Percentiles rank a stretch among this genome's conserved stretches.
Conservation (phyloP, 2,888 invertebrate species). For the Trachelus troglodyta region DNA sequence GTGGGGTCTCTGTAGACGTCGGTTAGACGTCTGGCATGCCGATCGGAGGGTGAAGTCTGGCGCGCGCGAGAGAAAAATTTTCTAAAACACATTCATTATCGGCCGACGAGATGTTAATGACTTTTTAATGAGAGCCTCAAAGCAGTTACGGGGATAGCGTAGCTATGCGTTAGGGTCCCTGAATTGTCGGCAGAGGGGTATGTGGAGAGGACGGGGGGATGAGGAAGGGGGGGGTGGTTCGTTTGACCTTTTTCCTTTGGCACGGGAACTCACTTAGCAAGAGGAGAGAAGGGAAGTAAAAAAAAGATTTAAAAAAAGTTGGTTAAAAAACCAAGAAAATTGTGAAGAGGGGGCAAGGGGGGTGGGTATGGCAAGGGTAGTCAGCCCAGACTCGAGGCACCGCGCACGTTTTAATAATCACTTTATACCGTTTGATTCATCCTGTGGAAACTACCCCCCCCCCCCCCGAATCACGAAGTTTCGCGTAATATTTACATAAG, state of each 20-base stretch:
- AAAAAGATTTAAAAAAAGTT: not conserved
- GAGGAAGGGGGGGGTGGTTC: not conserved
- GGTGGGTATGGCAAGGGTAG: too few relatives aligned
- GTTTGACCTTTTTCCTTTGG: constrained; percentile 4
- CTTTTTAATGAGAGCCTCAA: constrained; percentile 46
- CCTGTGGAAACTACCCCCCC: not conserved
- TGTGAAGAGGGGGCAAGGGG: not conserved
- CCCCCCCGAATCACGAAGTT: not conserved
- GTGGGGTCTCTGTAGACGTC: not conserved
- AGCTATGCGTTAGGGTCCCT: not conserved
- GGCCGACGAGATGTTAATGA: constrained; percentile 39
- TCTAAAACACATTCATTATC: constrained; percentile 36
- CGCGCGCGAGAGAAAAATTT: constrained; percentile 3
- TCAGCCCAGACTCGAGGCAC: not conserved
- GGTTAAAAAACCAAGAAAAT: too few relatives aligned
- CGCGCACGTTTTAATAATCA: not conserved
- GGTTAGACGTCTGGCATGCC: not conserved
- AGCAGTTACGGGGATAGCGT: constrained; percentile 25
- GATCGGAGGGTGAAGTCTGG: not conserved
- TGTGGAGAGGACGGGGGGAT: too few relatives aligned
- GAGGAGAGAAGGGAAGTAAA: too few relatives aligned
- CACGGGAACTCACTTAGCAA: not conserved
- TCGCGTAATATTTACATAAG: not conserved
- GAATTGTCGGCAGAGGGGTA: not conserved
- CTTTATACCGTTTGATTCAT: not conserved